Evolutionary conservation across 2,888 invertebrate species (phyloP), one percentile per base, ranked within the genome.

Genomic region (Conops quadrifasciatus): DNA sequence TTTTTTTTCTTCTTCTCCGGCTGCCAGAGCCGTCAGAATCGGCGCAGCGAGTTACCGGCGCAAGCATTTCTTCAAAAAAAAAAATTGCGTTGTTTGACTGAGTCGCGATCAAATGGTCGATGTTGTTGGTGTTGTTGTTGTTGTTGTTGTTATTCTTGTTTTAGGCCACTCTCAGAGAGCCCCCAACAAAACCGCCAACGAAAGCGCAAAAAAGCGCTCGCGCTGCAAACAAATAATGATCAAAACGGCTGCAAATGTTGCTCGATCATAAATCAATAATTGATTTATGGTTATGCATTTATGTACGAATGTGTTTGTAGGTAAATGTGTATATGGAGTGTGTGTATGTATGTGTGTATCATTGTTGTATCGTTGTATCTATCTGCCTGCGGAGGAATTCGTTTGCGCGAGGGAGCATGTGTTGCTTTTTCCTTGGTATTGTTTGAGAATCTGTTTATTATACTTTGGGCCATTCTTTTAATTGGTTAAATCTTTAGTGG

Each of bases 241-340:
- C 68, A 36, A 51, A 67, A 16, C 58, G 21, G 60, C 53, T 30
- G n/a, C 43, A 36, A 15, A 36, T 53, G 59, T 13, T 49, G 60
- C 30, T 53, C 67, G 51, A 68, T 76, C 77, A 77, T 78, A 78
- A 78, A 78, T 78, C 77, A 78, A 78, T 78, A 71, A 78, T 78
- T 78, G 77, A 77, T 78, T 78, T 78, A 78, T 78, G 77, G 75
- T 74, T 36, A 28, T 28, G 53, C 21, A 24, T 49, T n/a, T 19
- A 49, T 49, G 1, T 16, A 28, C 13, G 24, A 19, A 26, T 64
- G 51, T 51, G 28, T 56, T 49, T 66, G 60, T 58, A 58, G 26
- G 68, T 65, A 51, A 58, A 63, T 67, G 47, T 49, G 63, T 63
- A 43, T 59, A 21, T 30, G 4, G 56, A 45, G 63, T 51, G 51